These are phyloP conservation scores for Polia nebulosa DNA, from an alignment of 2,888 invertebrate species.

Conservation along the genomic window DNA sequence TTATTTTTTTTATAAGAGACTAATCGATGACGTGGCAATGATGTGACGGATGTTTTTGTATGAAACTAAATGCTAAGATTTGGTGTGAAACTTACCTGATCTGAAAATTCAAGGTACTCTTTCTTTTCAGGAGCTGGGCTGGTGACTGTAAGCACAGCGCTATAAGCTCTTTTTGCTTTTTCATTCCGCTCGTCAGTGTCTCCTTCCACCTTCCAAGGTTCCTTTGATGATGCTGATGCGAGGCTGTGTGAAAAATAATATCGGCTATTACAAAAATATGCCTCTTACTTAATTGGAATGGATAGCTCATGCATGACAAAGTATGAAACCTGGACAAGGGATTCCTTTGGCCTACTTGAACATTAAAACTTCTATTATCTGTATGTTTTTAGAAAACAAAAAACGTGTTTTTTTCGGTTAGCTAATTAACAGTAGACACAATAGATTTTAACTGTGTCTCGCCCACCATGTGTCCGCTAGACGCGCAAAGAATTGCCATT, in stretches of 20 bases:
- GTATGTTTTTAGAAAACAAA: not conserved
- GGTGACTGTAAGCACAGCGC: constrained; percentile 96
- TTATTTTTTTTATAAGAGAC: too few relatives aligned
- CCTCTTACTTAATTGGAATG: not conserved
- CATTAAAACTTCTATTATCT: not conserved
- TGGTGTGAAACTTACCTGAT: constrained; percentile 87
- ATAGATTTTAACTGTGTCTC: too few relatives aligned
- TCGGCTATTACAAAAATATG: not conserved
- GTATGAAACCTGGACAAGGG: not conserved
- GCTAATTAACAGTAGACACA: too few relatives aligned
- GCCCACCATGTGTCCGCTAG: too few relatives aligned
- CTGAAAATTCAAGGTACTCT: constrained; percentile 95
- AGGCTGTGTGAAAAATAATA: constrained; percentile 83
- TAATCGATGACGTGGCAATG: not conserved
- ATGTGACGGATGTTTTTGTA: not conserved
- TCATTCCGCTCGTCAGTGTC: constrained; percentile 96
- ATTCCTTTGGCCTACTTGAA: not conserved
- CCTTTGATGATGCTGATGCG: constrained; percentile 91
- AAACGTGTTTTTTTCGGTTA: too few relatives aligned
- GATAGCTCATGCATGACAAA: not conserved
- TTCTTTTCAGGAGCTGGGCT: constrained; percentile 95
- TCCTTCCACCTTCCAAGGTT: constrained; percentile 96
- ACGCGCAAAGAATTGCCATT: too few relatives aligned
- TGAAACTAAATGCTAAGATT: not conserved
- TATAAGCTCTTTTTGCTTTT: constrained; percentile 96